Conservation (phyloP, 2,888 invertebrate genomes). For the Subacronicta megacephala region DNA sequence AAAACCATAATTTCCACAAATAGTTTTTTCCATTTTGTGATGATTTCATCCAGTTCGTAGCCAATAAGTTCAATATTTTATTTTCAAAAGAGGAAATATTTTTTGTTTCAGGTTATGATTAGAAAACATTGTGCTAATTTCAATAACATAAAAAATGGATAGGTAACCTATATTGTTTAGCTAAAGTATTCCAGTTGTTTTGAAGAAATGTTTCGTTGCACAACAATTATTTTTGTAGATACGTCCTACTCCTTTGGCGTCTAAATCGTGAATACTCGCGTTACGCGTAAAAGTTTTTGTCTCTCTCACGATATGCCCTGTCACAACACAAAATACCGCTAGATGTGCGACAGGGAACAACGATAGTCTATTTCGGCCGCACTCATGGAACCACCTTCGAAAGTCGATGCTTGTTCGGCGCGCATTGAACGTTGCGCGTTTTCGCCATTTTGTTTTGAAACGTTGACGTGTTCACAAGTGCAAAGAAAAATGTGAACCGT, state of each 20-base stretch:
- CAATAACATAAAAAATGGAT: too few relatives aligned
- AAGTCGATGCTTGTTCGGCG: conserved; percentile 25
- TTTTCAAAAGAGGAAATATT: too few relatives aligned
- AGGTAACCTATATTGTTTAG: too few relatives aligned
- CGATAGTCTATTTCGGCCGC: conserved; percentile 32
- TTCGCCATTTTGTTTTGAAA: conserved; percentile 65
- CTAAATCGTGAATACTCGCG: conserved; percentile 9
- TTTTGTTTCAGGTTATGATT: too few relatives aligned
- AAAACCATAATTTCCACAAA: too few relatives aligned
- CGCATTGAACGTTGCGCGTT: conserved; percentile 36
- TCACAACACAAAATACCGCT: conserved; percentile 10
- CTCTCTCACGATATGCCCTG: conserved; percentile 28
- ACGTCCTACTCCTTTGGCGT: conserved; percentile 28
- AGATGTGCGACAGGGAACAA: conserved; percentile 39
- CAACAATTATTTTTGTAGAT: conserved; percentile 16
- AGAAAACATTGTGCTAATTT: not conserved
- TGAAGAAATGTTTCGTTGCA: not conserved
- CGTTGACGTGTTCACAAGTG: conserved; percentile 63
- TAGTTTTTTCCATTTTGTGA: too few relatives aligned
- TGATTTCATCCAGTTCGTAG: too few relatives aligned
- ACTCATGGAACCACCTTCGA: conserved; percentile 15
- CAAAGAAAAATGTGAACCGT: conserved; percentile 45
- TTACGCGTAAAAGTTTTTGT: conserved; percentile 19
- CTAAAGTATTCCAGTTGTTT: not conserved
- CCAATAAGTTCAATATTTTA: too few relatives aligned